Base-by-base conservation (phyloP, 2,888 invertebrate genomes). In the Plebejus melissa region DNA sequence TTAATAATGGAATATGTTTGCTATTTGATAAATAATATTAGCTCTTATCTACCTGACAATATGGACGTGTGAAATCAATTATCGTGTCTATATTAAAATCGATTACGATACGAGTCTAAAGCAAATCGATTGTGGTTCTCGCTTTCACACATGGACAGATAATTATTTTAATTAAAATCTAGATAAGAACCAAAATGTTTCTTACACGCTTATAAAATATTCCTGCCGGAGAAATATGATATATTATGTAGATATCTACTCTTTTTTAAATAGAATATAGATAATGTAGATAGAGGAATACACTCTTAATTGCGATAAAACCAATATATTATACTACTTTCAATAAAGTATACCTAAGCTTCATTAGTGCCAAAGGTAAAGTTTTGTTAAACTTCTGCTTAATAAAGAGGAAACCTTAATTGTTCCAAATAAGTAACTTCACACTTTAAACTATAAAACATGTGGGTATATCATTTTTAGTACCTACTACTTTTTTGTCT, bases 91-190 rank as follows among this genome's bases (percentile, higher is more conserved):
- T 78, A 46, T 54, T 50, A 11, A 85, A 92, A 91, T 91, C 88
- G 87, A 92, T 92, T 91, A 89, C 86, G 83, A 84, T 80, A 80
- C 81, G 81, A 84, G 88, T 91, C 91, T 91, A 87, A 88, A 32
- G 82, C 88, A 86, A 93, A 93, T 93, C 89, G 88, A 93, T 93
- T 91, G 84, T 84, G 84, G 85, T 90, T 90, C 88, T 89, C 92
- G 88, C 90, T 88, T 92, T 90, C 86, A 87, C 88, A 85, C 83
- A 75, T 76, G 75, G 77, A 77, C 54, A 76, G 57, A 54, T 38
- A 74, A 38, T 46, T 28, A 16, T 71, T 72, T 28, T 74, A 71
- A 70, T 58, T 75, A 41, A 70, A 58, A 32, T 69, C 9, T 5
- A 41, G 60, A 60, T 74, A 6, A 9, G 13, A 1, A 5, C 32